Evolutionary conservation across 2,888 invertebrate genomes (phyloP).

Genomic region (Hydrotaea diabolus): DNA sequence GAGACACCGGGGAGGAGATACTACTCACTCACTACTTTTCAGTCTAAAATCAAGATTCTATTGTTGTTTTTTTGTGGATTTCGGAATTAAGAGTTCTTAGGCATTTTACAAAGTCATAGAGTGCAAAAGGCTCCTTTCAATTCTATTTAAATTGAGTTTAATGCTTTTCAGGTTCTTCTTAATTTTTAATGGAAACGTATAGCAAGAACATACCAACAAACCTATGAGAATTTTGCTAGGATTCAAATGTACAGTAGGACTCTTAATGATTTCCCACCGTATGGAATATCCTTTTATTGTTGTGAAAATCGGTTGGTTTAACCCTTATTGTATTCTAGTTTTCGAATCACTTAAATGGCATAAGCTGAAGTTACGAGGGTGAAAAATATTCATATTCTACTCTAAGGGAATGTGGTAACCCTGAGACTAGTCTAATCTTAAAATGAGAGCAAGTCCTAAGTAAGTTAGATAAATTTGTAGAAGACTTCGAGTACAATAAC

Average conservation of each 20-base stretch:
- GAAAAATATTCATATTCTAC: no score
- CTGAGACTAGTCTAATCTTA: no score
- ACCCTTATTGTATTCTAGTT: slow-evolving; percentile 30
- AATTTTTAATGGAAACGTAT: slow-evolving; percentile 25
- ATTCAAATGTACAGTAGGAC: neutral
- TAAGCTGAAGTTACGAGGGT: no score
- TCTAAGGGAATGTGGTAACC: no score
- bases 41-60: slow-evolving; percentile 22
- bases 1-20: neutral
- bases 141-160: slow-evolving; percentile 48
- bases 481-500: no score
- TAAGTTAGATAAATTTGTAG: no score
- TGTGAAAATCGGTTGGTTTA: slow-evolving; percentile 10
- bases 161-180: slow-evolving; percentile 15
- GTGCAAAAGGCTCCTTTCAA: slow-evolving; percentile 35
- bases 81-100: neutral
- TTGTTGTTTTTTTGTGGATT: slow-evolving; percentile 47
- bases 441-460: no score
- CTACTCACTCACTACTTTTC: neutral
- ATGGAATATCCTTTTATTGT: slow-evolving; percentile 6
- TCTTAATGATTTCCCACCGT: slow-evolving; percentile 2
- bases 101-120: slow-evolving; percentile 39
- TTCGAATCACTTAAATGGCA: no score
- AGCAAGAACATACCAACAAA: neutral
- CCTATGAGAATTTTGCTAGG: neutral